phyloP scores from a whole-genome alignment of 2,888 invertebrate genomes.

The Yponomeuta sedellus region DNA sequence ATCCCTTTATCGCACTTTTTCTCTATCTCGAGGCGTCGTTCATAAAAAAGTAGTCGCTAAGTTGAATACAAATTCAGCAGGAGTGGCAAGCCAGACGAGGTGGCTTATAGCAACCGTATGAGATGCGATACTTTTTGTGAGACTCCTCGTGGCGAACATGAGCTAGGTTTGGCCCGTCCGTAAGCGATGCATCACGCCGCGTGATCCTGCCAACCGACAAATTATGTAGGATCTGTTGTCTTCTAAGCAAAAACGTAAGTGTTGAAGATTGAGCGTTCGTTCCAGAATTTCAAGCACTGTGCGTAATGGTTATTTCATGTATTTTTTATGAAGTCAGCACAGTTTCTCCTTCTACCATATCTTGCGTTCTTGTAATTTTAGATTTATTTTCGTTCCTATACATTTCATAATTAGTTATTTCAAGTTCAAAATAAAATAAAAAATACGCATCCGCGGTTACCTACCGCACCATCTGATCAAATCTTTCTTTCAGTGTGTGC shows the following conservation, averaged over 20 bases:
- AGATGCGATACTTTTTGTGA: slow-evolving; percentile 50
- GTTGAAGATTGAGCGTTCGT: background rate
- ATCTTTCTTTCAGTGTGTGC: too few relatives aligned
- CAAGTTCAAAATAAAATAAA: too few relatives aligned
- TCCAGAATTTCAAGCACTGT: background rate
- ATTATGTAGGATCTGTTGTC: slow-evolving; percentile 24
- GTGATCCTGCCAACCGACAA: slow-evolving; percentile 30
- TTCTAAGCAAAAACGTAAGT: background rate
- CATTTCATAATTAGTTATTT: too few relatives aligned
- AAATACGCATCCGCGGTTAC: too few relatives aligned
- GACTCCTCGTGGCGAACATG: slow-evolving; percentile 26
- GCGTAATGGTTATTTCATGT: background rate
- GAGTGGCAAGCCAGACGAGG: slow-evolving; percentile 15
- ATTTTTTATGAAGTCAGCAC: too few relatives aligned
- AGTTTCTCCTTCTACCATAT: too few relatives aligned
- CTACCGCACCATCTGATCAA: too few relatives aligned
- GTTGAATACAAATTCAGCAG: background rate
- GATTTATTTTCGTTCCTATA: too few relatives aligned
- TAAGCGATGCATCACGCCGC: slow-evolving; percentile 29
- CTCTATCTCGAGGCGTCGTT: background rate
- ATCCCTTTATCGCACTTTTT: background rate
- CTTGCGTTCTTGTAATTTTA: too few relatives aligned
- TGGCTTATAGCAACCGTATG: slow-evolving; percentile 35
- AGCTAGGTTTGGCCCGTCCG: slow-evolving; percentile 39
- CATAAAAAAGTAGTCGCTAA: background rate